These are phyloP conservation scores for Auanema sp. DNA, from an alignment of 2,888 invertebrate species.

Conservation along the genomic window DNA sequence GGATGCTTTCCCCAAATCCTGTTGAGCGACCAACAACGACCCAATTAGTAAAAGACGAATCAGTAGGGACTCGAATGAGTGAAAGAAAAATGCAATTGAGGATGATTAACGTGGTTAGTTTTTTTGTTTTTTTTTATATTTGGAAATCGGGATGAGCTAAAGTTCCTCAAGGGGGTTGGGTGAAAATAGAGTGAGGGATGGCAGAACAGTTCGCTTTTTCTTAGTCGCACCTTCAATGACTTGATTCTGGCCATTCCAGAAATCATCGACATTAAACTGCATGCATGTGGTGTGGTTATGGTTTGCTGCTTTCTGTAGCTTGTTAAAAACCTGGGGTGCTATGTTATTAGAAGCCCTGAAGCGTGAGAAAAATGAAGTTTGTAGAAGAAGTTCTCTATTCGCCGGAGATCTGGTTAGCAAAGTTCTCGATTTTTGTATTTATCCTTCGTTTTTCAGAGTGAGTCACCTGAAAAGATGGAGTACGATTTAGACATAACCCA, in stretches of 20 bases:
- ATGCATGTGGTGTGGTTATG: background rate
- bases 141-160: too few species aligned
- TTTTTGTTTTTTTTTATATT: background rate
- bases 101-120: conserved; percentile 15
- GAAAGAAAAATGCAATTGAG: background rate
- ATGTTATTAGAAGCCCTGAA: conserved; percentile 1
- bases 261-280: conserved; percentile 1
- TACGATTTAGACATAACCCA: background rate
- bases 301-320: background rate
- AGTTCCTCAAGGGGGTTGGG: background rate
- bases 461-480: background rate
- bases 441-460: background rate
- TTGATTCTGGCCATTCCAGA: background rate
- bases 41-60: conserved; percentile 14
- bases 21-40: conserved; percentile 30
- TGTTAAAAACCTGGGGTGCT: background rate
- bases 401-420: conserved; percentile 3
- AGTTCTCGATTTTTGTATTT: conserved; percentile 1
- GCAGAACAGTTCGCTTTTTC: background rate
- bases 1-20: conserved; percentile 38
- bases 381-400: background rate
- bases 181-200: background rate
- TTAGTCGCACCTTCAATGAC: background rate
- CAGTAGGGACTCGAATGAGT: background rate
- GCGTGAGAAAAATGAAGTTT: conserved; percentile 1